Evolutionary conservation across 2,888 invertebrate species (phyloP), one percentile per base, ranked within the genome.

Genomic region (Trichogramma dendrolimi): DNA sequence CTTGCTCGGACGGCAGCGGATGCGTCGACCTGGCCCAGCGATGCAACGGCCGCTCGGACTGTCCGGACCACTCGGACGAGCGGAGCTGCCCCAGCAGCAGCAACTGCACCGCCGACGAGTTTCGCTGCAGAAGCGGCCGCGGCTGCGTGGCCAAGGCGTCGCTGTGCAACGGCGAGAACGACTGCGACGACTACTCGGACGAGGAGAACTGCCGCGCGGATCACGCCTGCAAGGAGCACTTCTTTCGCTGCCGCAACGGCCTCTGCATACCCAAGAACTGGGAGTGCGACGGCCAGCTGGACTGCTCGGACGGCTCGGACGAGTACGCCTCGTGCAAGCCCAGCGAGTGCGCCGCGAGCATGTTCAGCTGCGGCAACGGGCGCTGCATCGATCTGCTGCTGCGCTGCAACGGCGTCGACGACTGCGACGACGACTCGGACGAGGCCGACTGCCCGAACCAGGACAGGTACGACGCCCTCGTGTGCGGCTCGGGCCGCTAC

Each of bases 171-270:
- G 84, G 84, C 0, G 81, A 83, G n/a, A 79, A 81, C 51, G 93
- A 95, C 78, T 95, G 94, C 73, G 70, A 75, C 0, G 93, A 94
- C 76, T 81, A 80, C 8, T 87, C 88, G 0, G 92, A 92, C 70
- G 92, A 92, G 76, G 75, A 79, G 1, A 84, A 85, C 62, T 86
- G 84, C 63, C 53, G 41, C 38, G 14, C 46, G 4, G 57, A 60
- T 4, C 67, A 69, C 47, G 62, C 65, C 4, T 79, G 79, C 57
- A 64, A 68, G 5, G 39, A 55, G 2, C n/a, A 62, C 4, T 63
- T 66, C 6, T 81, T 80, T 65, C 67, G 67, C 42, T 82, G 81
- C 65, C 41, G 70, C 0, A 69, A 69, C 4, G 77, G 80, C 7
- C 63, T 65, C 1, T 82, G 82, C 61, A 80, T 82, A 49, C 78